Evolutionary conservation across 2,113 vertebrate species (phyloP).

Genomic region (Hepsetus odoe): DNA sequence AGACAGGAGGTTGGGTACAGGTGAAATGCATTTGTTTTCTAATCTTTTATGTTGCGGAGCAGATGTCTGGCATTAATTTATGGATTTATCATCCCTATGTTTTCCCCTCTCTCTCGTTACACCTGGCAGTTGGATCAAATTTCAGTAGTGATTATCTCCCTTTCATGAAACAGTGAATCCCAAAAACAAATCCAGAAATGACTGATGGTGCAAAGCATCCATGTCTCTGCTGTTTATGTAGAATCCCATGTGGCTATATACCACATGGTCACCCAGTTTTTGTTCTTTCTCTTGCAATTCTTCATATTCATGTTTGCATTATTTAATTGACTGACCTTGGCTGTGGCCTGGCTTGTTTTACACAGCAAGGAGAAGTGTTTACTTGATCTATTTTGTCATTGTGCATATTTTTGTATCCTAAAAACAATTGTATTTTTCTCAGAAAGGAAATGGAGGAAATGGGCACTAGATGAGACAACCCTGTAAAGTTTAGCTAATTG

Average conservation of each 20-base stretch:
- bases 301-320: slow-evolving; percentile 92
- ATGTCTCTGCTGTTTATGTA: slow-evolving; percentile 81
- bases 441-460: slow-evolving; percentile 76
- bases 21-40: slow-evolving; percentile 78
- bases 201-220: slow-evolving; percentile 21
- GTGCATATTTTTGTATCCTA: slow-evolving; percentile 89
- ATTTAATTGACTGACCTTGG: slow-evolving; percentile 89
- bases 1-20: slow-evolving; percentile 85
- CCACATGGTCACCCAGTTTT: slow-evolving; percentile 77
- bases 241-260: slow-evolving; percentile 78
- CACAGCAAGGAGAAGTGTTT: slow-evolving; percentile 86
- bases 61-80: slow-evolving; percentile 99
- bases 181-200: slow-evolving; percentile 61
- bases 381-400: slow-evolving; percentile 87
- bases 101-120: slow-evolving; percentile 83
- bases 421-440: slow-evolving; percentile 87
- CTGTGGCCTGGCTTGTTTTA: slow-evolving; percentile 85
- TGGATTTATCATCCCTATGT: slow-evolving; percentile 91
- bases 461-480: slow-evolving; percentile 84
- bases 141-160: slow-evolving; percentile 92
- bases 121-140: slow-evolving; percentile 95
- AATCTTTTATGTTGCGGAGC: slow-evolving; percentile 91
- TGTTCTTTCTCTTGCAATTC: slow-evolving; percentile 72
- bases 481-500: slow-evolving; percentile 76
- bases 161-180: slow-evolving; percentile 86